These are phyloP conservation scores for Bergia puertoricense DNA, from an alignment of 92 coral and sea anemone genomes.

Conservation along the genomic window DNA sequence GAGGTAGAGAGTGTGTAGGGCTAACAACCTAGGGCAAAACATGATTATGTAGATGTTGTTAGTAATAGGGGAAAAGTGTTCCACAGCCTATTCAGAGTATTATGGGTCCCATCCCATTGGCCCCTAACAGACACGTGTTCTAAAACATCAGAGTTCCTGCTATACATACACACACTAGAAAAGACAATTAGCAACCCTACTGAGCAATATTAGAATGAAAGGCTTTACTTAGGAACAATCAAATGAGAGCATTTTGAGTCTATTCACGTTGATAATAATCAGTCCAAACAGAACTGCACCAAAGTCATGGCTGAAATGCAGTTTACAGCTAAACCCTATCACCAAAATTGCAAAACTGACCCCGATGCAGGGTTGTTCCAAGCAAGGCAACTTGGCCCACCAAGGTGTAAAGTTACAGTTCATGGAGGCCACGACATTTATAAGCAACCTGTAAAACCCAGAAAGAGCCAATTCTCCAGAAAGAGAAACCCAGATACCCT, in stretches of 20 bases:
- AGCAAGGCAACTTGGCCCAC: neutral
- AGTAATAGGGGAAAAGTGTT: no score
- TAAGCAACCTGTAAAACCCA: no score
- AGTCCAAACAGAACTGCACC: slow-evolving; percentile 31
- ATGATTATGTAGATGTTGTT: no score
- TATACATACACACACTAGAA: neutral
- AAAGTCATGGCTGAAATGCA: slow-evolving; percentile 50
- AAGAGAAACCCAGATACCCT: no score
- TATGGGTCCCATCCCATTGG: no score
- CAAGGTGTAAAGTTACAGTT: no score
- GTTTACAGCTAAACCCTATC: slow-evolving; percentile 51
- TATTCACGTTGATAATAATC: slow-evolving; percentile 9
- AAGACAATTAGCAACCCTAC: neutral
- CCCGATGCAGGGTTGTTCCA: slow-evolving; percentile 55
- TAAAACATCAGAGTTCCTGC: slow-evolving; percentile 14
- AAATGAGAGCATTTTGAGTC: neutral
- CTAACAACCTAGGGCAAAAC: no score
- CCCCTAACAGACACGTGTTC: neutral
- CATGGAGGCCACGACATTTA: no score
- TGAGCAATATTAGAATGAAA: slow-evolving; percentile 30
- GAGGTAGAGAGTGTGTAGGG: no score
- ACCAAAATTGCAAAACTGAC: slow-evolving; percentile 62
- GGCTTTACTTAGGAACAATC: slow-evolving; percentile 33
- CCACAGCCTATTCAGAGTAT: no score
- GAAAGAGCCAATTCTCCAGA: no score